Evolutionary conservation across 37 sponge, comb jelly and placozoan genomes (phyloP).

Genomic region (Haliclona indistincta): DNA sequence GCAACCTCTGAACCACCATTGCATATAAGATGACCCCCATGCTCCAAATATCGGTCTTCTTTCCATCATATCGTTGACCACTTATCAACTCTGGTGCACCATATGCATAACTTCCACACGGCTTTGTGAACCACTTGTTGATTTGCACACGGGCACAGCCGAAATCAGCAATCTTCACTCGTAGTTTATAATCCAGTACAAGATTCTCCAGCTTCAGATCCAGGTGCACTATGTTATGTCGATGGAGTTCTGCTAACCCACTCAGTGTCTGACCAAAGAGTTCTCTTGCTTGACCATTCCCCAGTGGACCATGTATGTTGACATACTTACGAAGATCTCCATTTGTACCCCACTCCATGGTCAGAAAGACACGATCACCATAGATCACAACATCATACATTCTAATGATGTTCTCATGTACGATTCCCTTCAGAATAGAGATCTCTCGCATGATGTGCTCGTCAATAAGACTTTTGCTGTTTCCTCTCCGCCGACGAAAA

Average conservation of each 20-base stretch:
- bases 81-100: slow-evolving; percentile 65
- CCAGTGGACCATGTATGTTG: slow-evolving; percentile 38
- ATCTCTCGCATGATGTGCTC: slow-evolving; percentile 68
- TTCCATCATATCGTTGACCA: slow-evolving; percentile 58
- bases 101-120: slow-evolving; percentile 71
- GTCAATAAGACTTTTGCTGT: slow-evolving; percentile 41
- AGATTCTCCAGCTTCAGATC: slow-evolving; percentile 70
- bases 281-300: slow-evolving; percentile 42
- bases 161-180: slow-evolving; percentile 52
- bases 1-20: slow-evolving; percentile 52
- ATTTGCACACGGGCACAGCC: slow-evolving; percentile 69
- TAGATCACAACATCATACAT: slow-evolving; percentile 43
- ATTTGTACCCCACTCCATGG: slow-evolving; percentile 51
- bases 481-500: slow-evolving; percentile 37
- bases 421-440: slow-evolving; percentile 45
- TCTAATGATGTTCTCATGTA: slow-evolving; percentile 48
- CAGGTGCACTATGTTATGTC: slow-evolving; percentile 47
- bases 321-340: slow-evolving; percentile 63
- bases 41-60: slow-evolving; percentile 67
- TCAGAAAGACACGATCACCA: slow-evolving; percentile 46
- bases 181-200: slow-evolving; percentile 40
- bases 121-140: slow-evolving; percentile 40
- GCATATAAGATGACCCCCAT: slow-evolving; percentile 60
- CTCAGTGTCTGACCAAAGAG: slow-evolving; percentile 49
- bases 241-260: slow-evolving; percentile 46